phyloP scores from a whole-genome alignment of 2,113 vertebrate species.

The Uria aalge region DNA sequence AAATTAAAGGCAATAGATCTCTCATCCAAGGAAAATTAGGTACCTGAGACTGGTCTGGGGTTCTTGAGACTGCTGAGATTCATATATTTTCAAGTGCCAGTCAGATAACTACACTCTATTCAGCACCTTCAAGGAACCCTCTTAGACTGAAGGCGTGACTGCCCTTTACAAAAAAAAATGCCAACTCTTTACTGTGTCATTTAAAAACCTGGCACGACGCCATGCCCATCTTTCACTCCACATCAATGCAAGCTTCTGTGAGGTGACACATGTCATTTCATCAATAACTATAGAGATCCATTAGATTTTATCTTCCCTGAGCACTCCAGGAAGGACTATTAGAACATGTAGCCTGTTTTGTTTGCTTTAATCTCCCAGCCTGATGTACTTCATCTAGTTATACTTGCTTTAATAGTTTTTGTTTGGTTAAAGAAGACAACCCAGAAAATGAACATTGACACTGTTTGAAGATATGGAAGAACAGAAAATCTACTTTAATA shows the following conservation, averaged over 20 bases:
- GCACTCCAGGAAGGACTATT: not conserved
- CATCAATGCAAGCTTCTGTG: not conserved
- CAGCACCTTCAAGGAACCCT: not conserved
- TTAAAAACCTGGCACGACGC: not conserved
- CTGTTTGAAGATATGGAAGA: not conserved
- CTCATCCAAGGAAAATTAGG: not conserved
- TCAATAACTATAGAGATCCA: not conserved
- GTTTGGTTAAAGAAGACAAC: not conserved
- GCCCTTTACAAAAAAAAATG: not conserved
- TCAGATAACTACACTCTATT: not conserved
- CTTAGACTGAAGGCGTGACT: not conserved
- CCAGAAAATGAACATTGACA: not conserved
- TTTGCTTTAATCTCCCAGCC: not conserved
- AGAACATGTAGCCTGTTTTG: not conserved
- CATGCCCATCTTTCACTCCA: not conserved
- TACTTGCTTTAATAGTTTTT: not conserved
- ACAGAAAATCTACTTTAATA: not conserved
- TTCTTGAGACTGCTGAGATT: not conserved
- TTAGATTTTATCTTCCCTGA: not conserved
- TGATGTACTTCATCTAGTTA: not conserved
- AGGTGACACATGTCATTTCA: not conserved
- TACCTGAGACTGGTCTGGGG: not conserved
- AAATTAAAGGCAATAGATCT: not conserved
- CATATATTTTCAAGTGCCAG: not conserved
- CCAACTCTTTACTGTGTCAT: not conserved